Evolutionary conservation across 2,888 invertebrate genomes (phyloP), one percentile per base, ranked within the genome.

Genomic region (Dynastes hyllus): DNA sequence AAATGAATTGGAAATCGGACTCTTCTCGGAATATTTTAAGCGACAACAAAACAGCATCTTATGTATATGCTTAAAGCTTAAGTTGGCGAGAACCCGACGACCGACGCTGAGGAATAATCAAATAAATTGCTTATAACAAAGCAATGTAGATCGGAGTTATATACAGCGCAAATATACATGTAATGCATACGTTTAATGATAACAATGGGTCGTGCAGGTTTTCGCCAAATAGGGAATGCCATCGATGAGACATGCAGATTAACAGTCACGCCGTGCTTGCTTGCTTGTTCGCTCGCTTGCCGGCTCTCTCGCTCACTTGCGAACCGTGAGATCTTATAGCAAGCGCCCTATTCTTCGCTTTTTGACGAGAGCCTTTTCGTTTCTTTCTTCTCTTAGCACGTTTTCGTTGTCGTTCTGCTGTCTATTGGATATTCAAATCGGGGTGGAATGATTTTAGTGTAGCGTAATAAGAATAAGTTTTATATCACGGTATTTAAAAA

Each of bases 121-220:
- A 85, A 88, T 87, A 88, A 88, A 88, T 88, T 87, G 87, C 86
- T 86, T 86, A 86, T 86, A 87, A 87, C 87, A 87, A 87, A 87
- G 87, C 88, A 88, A 88, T 88, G 87, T 85, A 81, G 81, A 80
- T 76, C 80, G 67, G 77, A 83, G 80, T 85, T 85, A 71, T 78
- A 73, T 75, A 75, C 45, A 75, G 73, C 76, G 86, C 84, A 87
- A 88, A 88, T 88, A 87, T 87, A 88, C 86, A 88, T 85, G 88
- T 88, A 87, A 87, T 86, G 83, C 81, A 79, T 81, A 80, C 81
- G 82, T 84, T 84, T 82, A 82, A 82, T 83, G 84, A 84, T 83
- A 86, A 87, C 87, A 87, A 88, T 88, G 85, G 87, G 83, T 77
- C 83, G 80, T 79, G 81, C 78, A 79, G 76, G 75, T 71, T 61